Evolutionary conservation across 2,888 invertebrate species (phyloP), one percentile per base, ranked within the genome.

Genomic region (Agrotis exclamationis): DNA sequence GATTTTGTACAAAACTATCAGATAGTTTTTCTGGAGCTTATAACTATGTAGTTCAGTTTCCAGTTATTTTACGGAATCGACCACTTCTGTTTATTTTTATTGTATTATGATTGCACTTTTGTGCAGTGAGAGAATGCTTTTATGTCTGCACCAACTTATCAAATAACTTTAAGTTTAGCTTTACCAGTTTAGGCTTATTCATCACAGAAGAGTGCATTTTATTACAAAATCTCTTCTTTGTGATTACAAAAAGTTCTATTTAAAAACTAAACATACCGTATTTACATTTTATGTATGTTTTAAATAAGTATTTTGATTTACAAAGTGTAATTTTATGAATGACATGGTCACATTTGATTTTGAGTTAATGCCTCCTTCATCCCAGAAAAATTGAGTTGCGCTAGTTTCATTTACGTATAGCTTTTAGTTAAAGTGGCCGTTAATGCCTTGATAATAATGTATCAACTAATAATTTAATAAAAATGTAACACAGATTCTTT

Each of bases 381-480:
- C 91, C 92, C 93, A 93, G 92, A 82, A 76, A 77, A 77, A 79
- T 89, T 85, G 85, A 84, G 87, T 80, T 74, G 83, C 76, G 85
- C 89, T 89, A 88, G 87, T 88, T 89, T 88, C 87, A 86, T 88
- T 90, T 88, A 87, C 80, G 79, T 91, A 70, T 84, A 92, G 89
- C 86, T 89, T 90, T 93, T 93, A 94, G 89, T 92, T 93, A 82
- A 83, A 83, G 87, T 81, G 92, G 91, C 90, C 88, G 80, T 81
- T 79, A 88, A 87, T 90, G 94, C 92, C 93, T 92, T 90, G 77
- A 86, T 87, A 82, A 80, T 86, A 88, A 92, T 92, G 92, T 95
- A 94, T 93, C 93, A 93, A 92, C 90, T 90, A 88, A 79, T 88
- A 89, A 90, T 89, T 90, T 88, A 91, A 92, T 88, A 90, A 90